Conservation (phyloP, 2,888 invertebrate species). For the Eilema depressum region DNA sequence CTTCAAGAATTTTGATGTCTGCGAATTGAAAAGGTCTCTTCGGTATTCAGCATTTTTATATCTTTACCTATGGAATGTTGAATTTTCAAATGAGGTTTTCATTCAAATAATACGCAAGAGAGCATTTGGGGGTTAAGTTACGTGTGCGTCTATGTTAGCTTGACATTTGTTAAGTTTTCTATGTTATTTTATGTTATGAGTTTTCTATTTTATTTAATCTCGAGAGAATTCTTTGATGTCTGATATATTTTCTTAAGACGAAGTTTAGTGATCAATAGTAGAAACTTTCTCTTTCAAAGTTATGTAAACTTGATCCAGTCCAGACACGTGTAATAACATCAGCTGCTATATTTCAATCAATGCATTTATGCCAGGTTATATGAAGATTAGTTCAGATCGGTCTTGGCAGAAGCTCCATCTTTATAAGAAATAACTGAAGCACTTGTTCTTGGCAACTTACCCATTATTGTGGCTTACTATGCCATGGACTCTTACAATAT, state of each 20-base stretch:
- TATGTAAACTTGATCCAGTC: constrained; percentile 16
- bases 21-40: constrained; percentile 3
- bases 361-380: constrained; percentile 49
- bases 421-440: constrained; percentile 56
- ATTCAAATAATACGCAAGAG: background rate
- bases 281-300: background rate
- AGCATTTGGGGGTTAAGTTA: background rate
- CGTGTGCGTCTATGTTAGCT: background rate
- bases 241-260: background rate
- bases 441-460: constrained; percentile 63
- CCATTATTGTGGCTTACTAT: constrained; percentile 61
- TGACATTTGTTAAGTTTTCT: no score
- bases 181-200: background rate
- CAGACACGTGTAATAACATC: constrained; percentile 47
- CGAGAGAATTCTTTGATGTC: background rate
- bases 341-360: constrained; percentile 57
- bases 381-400: constrained; percentile 49
- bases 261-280: background rate
- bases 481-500: constrained; percentile 52
- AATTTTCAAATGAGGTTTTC: background rate
- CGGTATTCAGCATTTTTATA: background rate
- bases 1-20: background rate
- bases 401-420: constrained; percentile 63
- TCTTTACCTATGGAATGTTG: background rate
- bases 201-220: background rate